phyloP scores from a whole-genome alignment of 2,888 invertebrate genomes.

The Perizoma flavofasciatum region DNA sequence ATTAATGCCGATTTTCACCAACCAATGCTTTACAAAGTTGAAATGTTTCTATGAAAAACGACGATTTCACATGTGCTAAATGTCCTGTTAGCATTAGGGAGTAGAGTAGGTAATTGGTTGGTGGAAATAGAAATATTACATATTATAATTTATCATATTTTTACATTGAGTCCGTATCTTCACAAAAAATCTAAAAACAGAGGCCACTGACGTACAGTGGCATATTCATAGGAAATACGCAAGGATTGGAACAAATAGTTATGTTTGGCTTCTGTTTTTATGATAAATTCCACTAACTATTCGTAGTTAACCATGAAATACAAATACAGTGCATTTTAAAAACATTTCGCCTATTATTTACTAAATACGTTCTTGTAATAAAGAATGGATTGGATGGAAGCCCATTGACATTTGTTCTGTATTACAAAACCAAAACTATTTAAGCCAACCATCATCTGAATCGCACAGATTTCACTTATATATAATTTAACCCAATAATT shows the following conservation, averaged over 20 bases:
- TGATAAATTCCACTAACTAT: slow-evolving; percentile 38
- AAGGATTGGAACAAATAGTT: slow-evolving; percentile 72
- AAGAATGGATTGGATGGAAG: background rate
- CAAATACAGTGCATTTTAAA: slow-evolving; percentile 51
- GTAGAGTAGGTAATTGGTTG: no score
- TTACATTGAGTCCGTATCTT: slow-evolving; percentile 6
- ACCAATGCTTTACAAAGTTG: no score
- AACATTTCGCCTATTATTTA: slow-evolving; percentile 54
- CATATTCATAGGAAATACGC: slow-evolving; percentile 30
- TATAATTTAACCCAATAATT: no score
- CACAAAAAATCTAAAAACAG: slow-evolving; percentile 50
- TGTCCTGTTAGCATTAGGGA: no score
- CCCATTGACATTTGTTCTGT: slow-evolving; percentile 1
- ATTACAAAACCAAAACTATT: background rate
- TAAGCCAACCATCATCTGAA: background rate
- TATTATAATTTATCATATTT: slow-evolving; percentile 2
- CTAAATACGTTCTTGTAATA: background rate
- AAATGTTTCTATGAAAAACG: no score
- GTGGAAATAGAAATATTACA: no score
- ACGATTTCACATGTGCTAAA: no score
- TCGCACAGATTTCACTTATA: background rate
- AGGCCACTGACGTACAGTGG: slow-evolving; percentile 48
- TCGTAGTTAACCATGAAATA: slow-evolving; percentile 40
- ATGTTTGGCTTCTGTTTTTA: slow-evolving; percentile 73
- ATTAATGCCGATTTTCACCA: background rate